Percentiles rank a stretch among this genome's conserved stretches.
Evolutionary conservation across 2,113 vertebrate species (phyloP).

Genomic region (Epinephelus moara): DNA sequence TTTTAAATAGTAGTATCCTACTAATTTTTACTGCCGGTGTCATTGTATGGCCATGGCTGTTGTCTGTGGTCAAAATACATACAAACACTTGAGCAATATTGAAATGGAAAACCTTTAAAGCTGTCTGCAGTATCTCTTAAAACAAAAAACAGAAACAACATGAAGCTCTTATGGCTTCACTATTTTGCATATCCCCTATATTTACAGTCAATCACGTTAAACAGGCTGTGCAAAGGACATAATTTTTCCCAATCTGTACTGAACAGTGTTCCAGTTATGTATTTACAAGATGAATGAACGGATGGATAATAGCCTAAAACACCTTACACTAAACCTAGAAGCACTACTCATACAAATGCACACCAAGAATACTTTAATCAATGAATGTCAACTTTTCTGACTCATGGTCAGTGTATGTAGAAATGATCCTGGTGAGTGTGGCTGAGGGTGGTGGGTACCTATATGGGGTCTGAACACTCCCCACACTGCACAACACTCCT

Average conservation of each 20-base stretch:
- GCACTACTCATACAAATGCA: constrained; percentile 13
- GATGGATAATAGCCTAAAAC: constrained; percentile 14
- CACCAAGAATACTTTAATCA: constrained; percentile 30
- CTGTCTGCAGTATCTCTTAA: too few relatives aligned
- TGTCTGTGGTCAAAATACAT: too few relatives aligned
- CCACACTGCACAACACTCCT: constrained; percentile 48
- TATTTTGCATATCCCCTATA: too few relatives aligned
- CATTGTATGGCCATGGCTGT: too few relatives aligned
- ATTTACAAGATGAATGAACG: constrained; percentile 16
- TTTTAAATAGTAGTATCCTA: too few relatives aligned
- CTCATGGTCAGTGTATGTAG: constrained; percentile 55
- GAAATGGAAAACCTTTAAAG: too few relatives aligned
- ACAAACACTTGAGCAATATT: too few relatives aligned
- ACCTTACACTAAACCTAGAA: constrained; percentile 9
- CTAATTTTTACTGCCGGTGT: too few relatives aligned
- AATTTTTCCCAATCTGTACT: not conserved
- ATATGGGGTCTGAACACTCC: constrained; percentile 33
- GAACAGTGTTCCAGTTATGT: constrained; percentile 14
- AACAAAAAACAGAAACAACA: too few relatives aligned
- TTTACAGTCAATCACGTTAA: not conserved
- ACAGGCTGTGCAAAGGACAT: not conserved
- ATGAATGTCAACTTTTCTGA: constrained; percentile 51
- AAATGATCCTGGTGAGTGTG: constrained; percentile 56
- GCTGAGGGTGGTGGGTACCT: constrained; percentile 46
- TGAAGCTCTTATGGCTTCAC: too few relatives aligned